Evolutionary conservation across 2,888 invertebrate genomes (phyloP).

Genomic region (Deladenus siricidicola): DNA sequence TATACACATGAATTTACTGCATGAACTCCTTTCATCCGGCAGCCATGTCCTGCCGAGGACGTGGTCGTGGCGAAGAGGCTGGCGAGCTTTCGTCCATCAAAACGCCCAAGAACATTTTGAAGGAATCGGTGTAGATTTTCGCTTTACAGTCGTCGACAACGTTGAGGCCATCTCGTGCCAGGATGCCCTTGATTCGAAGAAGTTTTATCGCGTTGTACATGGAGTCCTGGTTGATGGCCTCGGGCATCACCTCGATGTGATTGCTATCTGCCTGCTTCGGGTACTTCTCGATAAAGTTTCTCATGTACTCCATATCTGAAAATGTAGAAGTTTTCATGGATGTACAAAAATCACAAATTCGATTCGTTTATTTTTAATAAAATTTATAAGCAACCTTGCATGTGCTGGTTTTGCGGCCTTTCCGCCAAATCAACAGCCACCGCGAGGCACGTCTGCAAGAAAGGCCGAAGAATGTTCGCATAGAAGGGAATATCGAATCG

Average conservation of each 20-base stretch:
- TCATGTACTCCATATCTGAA: slow-evolving; percentile 27
- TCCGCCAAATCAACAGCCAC: slow-evolving; percentile 10
- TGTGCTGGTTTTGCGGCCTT: background rate
- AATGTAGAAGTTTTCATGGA: background rate
- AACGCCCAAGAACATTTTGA: too few species aligned
- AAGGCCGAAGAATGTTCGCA: slow-evolving; percentile 41
- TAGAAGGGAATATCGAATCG: slow-evolving; percentile 32
- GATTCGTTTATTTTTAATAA: too few species aligned
- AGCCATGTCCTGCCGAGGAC: too few species aligned
- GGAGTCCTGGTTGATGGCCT: slow-evolving; percentile 47
- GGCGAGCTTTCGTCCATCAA: too few species aligned
- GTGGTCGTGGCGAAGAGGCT: too few species aligned
- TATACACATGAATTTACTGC: too few species aligned
- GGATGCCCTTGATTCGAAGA: slow-evolving; percentile 31
- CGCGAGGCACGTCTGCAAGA: slow-evolving; percentile 38
- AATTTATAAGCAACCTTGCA: background rate
- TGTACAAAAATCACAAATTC: background rate
- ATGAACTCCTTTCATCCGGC: too few species aligned
- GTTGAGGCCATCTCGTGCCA: slow-evolving; percentile 8
- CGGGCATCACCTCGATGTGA: slow-evolving; percentile 22
- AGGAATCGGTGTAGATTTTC: too few species aligned
- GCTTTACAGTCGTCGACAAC: too few species aligned
- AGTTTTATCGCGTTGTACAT: slow-evolving; percentile 40
- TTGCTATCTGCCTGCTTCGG: background rate
- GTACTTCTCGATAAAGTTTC: slow-evolving; percentile 22